Evolutionary conservation across 2,797 vertebrate genomes (phyloP).

Genomic region (Limosa lapponica): DNA sequence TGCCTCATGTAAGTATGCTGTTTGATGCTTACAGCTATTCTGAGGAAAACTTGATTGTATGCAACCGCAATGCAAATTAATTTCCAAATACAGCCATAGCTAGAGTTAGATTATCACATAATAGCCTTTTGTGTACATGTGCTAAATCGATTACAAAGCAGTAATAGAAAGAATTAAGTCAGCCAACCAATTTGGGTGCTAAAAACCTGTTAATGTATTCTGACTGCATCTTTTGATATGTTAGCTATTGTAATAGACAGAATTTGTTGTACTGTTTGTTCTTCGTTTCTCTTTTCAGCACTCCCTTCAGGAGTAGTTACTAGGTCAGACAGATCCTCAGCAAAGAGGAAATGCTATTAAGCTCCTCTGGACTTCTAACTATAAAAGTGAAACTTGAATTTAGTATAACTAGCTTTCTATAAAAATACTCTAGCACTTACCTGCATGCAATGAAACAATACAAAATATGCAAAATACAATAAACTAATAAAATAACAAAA

Average conservation of each 20-base stretch:
- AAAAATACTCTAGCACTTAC: not conserved
- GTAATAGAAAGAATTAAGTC: not conserved
- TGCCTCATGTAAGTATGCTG: not conserved
- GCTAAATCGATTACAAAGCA: not conserved
- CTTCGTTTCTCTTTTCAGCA: not conserved
- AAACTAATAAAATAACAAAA: not conserved
- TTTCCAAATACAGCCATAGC: not conserved
- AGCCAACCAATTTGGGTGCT: not conserved
- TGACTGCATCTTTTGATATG: not conserved
- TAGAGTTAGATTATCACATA: not conserved
- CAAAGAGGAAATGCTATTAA: not conserved
- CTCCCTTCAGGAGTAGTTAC: not conserved
- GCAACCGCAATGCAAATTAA: not conserved
- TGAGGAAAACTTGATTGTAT: not conserved
- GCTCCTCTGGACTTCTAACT: not conserved
- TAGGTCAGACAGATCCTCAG: not conserved
- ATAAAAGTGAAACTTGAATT: not conserved
- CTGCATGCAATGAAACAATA: not conserved
- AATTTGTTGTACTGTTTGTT: not conserved
- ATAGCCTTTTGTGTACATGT: not conserved
- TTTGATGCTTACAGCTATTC: not conserved
- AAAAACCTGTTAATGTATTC: not conserved
- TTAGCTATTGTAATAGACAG: not conserved
- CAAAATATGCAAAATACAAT: not conserved
- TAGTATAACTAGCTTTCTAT: not conserved